phyloP scores from a whole-genome alignment of 1,140 invertebrate species.

The Phocides pigmalion region DNA sequence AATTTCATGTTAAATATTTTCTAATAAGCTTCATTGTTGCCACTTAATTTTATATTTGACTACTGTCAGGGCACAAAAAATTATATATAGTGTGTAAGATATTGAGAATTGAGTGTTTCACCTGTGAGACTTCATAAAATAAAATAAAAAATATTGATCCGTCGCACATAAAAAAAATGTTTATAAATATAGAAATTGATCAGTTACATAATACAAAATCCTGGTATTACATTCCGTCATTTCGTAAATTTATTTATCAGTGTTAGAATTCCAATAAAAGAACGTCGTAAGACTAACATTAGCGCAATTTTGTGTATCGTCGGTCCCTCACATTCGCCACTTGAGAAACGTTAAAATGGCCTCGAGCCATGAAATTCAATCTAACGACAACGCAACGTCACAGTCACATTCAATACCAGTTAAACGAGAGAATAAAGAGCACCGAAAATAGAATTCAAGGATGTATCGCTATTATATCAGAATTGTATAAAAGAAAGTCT shows the following conservation, averaged over 20 bases:
- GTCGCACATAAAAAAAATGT: no score
- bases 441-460: neutral
- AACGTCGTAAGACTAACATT: slow-evolving; percentile 1
- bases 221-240: neutral
- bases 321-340: neutral
- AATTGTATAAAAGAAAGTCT: neutral
- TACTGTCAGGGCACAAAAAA: no score
- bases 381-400: slow-evolving; percentile 1
- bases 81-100: no score
- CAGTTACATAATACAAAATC: no score
- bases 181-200: no score
- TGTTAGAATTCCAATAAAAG: neutral
- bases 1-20: no score
- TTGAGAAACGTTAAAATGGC: neutral
- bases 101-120: no score
- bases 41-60: no score
- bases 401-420: neutral
- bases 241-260: neutral
- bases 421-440: neutral
- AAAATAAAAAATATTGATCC: no score
- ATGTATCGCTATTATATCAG: neutral
- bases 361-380: slow-evolving; percentile 12
- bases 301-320: neutral
- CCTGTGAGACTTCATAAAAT: no score
- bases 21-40: no score